A percentile compares a stretch with the other conserved stretches of the same genome.
phyloP scores from a whole-genome alignment of 2,113 vertebrate species.

The Brienomyrus brachyistius region DNA sequence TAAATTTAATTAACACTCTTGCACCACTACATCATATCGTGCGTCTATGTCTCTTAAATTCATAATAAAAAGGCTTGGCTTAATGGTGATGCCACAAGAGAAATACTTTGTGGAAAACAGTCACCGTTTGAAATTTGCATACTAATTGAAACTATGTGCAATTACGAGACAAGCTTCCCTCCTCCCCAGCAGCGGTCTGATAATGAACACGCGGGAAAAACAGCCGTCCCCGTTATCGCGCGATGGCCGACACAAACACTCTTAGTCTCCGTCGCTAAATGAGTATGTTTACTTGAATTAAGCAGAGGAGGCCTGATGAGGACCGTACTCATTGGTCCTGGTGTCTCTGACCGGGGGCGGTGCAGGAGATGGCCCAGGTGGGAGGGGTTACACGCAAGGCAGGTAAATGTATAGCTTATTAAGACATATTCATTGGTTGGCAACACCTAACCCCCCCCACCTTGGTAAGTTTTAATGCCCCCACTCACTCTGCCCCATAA shows the following conservation, averaged over 20 bases:
- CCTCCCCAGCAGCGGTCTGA: constrained; percentile 14
- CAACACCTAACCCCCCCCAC: background rate
- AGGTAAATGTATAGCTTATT: background rate
- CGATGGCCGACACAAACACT: background rate
- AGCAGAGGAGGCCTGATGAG: background rate
- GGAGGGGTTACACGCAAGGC: background rate
- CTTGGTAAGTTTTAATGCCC: background rate
- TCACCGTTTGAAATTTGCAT: constrained; percentile 39
- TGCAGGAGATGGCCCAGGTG: background rate
- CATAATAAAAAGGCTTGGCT: constrained; percentile 27
- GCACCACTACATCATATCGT: constrained; percentile 24
- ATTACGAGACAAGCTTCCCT: constrained; percentile 25
- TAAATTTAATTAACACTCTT: constrained; percentile 32
- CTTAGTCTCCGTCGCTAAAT: background rate
- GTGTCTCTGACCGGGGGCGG: background rate
- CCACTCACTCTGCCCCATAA: too few relatives aligned
- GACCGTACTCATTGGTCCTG: background rate
- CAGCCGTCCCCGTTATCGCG: background rate
- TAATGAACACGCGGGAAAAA: constrained; percentile 33
- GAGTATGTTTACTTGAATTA: background rate
- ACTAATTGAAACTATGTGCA: constrained; percentile 39
- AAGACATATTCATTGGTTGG: background rate
- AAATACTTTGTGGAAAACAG: constrained; percentile 32
- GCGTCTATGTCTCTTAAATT: constrained; percentile 21
- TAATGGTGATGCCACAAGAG: constrained; percentile 34